Percentiles rank a stretch among this genome's conserved stretches.
phyloP scores from a whole-genome alignment of 2,113 vertebrate species.

The Sturnus vulgaris region DNA sequence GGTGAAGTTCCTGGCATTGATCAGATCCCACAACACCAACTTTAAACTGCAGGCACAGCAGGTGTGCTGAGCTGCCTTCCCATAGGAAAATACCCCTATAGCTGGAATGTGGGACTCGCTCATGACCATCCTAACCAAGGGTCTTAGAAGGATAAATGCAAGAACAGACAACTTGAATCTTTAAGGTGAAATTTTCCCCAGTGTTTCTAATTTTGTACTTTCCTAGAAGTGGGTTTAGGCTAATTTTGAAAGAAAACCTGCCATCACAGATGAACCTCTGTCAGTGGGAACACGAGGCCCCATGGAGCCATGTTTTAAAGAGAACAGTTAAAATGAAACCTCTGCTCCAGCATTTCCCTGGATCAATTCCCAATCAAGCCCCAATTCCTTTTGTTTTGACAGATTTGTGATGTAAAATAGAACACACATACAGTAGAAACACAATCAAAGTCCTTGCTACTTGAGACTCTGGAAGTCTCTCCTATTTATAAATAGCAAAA shows the following conservation, averaged over 20 bases:
- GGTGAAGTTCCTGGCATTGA: neutral
- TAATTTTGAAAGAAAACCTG: neutral
- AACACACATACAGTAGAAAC: conserved; percentile 63
- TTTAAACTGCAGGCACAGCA: neutral
- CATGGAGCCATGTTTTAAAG: neutral
- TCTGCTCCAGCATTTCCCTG: neutral
- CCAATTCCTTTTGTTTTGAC: conserved; percentile 69
- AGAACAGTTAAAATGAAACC: neutral
- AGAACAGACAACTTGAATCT: accelerated
- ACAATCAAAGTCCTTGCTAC: conserved; percentile 65
- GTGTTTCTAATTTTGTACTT: neutral
- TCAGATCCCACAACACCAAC: neutral
- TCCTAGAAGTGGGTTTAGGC: neutral
- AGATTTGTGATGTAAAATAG: conserved; percentile 62
- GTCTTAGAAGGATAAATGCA: neutral
- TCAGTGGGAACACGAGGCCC: neutral
- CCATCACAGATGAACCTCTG: neutral
- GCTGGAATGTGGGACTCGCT: neutral
- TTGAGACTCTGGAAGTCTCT: conserved; percentile 64
- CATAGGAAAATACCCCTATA: neutral
- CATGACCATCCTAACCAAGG: accelerated
- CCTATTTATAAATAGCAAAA: conserved; percentile 69
- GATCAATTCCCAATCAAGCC: neutral
- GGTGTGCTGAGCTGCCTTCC: neutral
- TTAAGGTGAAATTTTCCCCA: neutral